phyloP scores from a whole-genome alignment of 2,113 vertebrate genomes.

The Scartelaos histophorus region DNA sequence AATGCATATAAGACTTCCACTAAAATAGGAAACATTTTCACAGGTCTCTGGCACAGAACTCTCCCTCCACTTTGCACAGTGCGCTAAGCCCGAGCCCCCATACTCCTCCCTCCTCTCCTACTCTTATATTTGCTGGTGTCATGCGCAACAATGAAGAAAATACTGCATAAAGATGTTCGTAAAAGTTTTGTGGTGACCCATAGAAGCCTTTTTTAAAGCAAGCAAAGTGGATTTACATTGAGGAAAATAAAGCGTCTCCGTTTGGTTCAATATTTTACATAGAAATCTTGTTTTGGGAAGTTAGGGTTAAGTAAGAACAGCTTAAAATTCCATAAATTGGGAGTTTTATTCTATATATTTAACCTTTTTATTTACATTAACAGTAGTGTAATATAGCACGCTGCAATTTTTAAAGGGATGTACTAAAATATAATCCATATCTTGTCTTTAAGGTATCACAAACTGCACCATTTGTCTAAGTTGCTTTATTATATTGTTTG shows the following conservation, averaged over 20 bases:
- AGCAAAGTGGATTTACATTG: conserved; percentile 45
- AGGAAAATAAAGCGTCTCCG: conserved; percentile 47
- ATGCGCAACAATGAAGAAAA: background rate
- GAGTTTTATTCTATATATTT: background rate
- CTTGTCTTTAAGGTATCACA: no score
- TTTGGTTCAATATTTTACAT: conserved; percentile 43
- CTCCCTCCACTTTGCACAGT: conserved; percentile 56
- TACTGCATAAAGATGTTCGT: conserved; percentile 8
- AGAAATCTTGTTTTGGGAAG: background rate
- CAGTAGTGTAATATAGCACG: no score
- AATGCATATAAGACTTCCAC: conserved; percentile 70
- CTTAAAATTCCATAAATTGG: background rate
- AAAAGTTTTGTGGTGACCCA: conserved; percentile 20
- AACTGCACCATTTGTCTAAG: no score
- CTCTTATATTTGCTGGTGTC: background rate
- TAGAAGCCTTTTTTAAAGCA: conserved; percentile 65
- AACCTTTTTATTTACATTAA: background rate
- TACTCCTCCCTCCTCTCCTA: conserved; percentile 12
- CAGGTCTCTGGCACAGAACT: conserved; percentile 83
- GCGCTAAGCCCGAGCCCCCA: conserved; percentile 21
- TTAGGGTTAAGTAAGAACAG: background rate
- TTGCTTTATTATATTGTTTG: background rate
- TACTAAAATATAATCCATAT: no score
- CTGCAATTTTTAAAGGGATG: no score
- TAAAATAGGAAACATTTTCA: conserved; percentile 76